Base-by-base conservation (phyloP, 2,113 vertebrate genomes). In the Jacana jacana region DNA sequence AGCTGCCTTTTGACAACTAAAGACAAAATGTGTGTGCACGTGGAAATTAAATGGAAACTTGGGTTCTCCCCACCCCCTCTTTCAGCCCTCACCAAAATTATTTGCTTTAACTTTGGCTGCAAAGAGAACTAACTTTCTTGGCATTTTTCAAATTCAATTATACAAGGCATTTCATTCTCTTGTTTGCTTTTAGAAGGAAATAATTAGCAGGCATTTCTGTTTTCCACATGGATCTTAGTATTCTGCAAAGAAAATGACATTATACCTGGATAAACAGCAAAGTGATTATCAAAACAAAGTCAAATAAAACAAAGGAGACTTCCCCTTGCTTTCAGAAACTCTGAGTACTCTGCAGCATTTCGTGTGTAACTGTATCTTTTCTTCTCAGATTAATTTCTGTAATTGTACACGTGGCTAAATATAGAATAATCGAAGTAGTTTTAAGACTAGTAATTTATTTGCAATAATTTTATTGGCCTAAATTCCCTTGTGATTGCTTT, bases 181-280 rank as follows among this genome's bases (percentile, higher is more conserved):
- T 97, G 91, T 96, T 97, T 94, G 94, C 93, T 96, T 94, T 95
- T 64, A 95, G 70, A 91, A 88, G 81, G 93, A 97, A 97, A 97
- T 96, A 96, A 97, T 96, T 94, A 98, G 68, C 71, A 97, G 76
- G 81, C 90, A 81, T 95, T 97, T 97, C 71, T 91, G 76, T 96
- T 97, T 98, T 96, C 88, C 75, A 86, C 88, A 73, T 73, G 91
- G 86, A 95, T 92, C 96, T 95, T 95, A 89, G 72, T 91, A 91
- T 96, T 97, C 81, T 96, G 55, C n/a, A 94, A 94, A 90, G 88
- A 96, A 93, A 65, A 88, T 95, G 81, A 84, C 66, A 93, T 96
- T 96, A 78, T 97, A 91, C 88, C 79, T 93, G 78, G 65, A 75
- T 95, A 98, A 96, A 97, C 84, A 97, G 88, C 51, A 79, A 48